Conservation (phyloP, 2,797 vertebrate species). For the Knipowitschia caucasica region DNA sequence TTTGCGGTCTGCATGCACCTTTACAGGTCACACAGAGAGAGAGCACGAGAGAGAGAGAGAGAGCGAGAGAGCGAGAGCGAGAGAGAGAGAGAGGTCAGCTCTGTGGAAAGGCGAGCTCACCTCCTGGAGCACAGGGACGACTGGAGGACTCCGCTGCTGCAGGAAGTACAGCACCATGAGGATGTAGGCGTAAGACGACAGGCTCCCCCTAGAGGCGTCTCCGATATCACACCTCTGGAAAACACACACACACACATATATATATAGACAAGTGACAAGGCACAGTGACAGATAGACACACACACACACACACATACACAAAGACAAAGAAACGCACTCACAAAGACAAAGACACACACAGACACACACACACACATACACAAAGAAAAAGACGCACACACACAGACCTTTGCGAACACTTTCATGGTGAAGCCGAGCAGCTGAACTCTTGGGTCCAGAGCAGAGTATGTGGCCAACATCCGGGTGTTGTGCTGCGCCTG, state of each 20-base stretch:
- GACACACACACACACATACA: slow-evolving; percentile 19
- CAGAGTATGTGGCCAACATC: slow-evolving; percentile 95
- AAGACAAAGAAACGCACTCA: too few relatives aligned
- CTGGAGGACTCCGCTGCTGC: slow-evolving; percentile 93
- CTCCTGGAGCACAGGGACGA: slow-evolving; percentile 97
- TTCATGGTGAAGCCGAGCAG: slow-evolving; percentile 97
- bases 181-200: slow-evolving; percentile 97
- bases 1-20: too few relatives aligned
- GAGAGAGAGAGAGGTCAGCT: too few relatives aligned
- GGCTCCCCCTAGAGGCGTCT: slow-evolving; percentile 94
- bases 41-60: background rate
- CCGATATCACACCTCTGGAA: slow-evolving; percentile 95
- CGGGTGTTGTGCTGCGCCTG: slow-evolving; percentile 98
- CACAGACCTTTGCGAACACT: slow-evolving; percentile 96
- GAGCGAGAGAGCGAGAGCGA: background rate
- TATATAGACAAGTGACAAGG: too few relatives aligned
- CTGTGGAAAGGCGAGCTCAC: slow-evolving; percentile 54
- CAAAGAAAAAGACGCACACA: too few relatives aligned
- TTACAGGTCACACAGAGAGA: too few relatives aligned
- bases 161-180: slow-evolving; percentile 99
- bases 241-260: slow-evolving; percentile 20
- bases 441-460: slow-evolving; percentile 92
- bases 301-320: too few relatives aligned
- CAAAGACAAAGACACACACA: too few relatives aligned
- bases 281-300: too few relatives aligned